These are phyloP conservation scores for Lepidurus arcticus DNA, from an alignment of 1,140 invertebrate species.

Conservation along the genomic window DNA sequence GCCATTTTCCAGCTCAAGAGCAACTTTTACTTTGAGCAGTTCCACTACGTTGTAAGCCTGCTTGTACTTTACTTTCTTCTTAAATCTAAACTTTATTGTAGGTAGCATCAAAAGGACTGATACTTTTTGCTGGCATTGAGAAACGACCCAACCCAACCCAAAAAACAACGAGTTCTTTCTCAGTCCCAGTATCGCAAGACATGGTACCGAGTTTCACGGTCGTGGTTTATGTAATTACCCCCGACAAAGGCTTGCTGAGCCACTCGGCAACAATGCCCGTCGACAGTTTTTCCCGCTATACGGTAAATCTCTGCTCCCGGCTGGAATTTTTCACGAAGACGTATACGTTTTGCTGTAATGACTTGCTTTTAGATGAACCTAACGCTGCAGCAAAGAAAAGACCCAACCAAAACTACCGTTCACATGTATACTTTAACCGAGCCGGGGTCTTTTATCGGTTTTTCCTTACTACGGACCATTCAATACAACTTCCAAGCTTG, in stretches of 20 bases:
- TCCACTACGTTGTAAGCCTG: constrained; percentile 48
- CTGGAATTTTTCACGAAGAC: not conserved
- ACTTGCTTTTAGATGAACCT: constrained; percentile 38
- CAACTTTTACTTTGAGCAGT: constrained; percentile 47
- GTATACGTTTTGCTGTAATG: no score
- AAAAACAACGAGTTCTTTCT: constrained; percentile 41
- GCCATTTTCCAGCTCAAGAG: constrained; percentile 48
- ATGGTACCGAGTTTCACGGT: constrained; percentile 58
- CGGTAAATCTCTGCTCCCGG: constrained; percentile 42
- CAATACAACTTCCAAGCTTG: constrained; percentile 45
- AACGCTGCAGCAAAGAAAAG: constrained; percentile 46
- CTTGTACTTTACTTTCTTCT: not conserved
- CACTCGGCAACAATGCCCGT: constrained; percentile 56
- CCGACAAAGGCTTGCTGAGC: constrained; percentile 48
- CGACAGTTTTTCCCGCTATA: constrained; percentile 47
- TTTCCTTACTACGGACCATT: constrained; percentile 42
- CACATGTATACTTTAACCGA: constrained; percentile 43
- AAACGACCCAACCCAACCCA: constrained; percentile 37
- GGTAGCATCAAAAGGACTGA: not conserved
- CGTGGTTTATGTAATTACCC: constrained; percentile 50
- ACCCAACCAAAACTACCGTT: constrained; percentile 43
- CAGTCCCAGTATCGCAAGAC: constrained; percentile 46
- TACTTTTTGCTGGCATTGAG: not conserved
- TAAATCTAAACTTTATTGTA: not conserved
- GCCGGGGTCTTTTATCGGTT: constrained; percentile 45